These are phyloP conservation scores for Lepidurus arcticus DNA, from an alignment of 1,140 invertebrate species.

Conservation along the genomic window DNA sequence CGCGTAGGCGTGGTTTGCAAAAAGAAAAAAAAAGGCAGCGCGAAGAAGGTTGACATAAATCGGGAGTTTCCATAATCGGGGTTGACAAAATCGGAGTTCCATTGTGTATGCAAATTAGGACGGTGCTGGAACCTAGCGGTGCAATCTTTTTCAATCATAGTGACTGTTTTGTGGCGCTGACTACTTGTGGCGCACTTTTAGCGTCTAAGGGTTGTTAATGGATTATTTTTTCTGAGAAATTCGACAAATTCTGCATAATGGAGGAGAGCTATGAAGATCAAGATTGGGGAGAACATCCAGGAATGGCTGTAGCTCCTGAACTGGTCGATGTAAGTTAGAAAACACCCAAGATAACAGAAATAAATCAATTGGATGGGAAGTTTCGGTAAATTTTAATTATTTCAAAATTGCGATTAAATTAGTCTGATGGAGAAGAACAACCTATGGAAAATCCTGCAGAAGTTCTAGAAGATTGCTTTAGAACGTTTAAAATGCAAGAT, in stretches of 20 bases:
- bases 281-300: slow-evolving; percentile 32
- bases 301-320: slow-evolving; percentile 23
- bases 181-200: slow-evolving; percentile 4
- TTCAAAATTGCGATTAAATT: slow-evolving; percentile 10
- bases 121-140: not conserved
- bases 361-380: not conserved
- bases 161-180: not conserved
- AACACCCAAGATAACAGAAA: not conserved
- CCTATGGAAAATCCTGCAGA: slow-evolving; percentile 73
- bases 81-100: no score
- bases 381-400: not conserved
- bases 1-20: no score
- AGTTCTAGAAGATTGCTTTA: slow-evolving; percentile 78
- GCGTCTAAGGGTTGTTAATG: not conserved
- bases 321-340: slow-evolving; percentile 29
- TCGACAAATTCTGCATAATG: slow-evolving; percentile 25
- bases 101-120: no score
- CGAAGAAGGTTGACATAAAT: no score
- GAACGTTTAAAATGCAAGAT: slow-evolving; percentile 84
- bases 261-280: slow-evolving; percentile 31
- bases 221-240: not conserved
- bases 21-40: no score
- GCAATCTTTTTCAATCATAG: not conserved
- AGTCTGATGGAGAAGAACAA: slow-evolving; percentile 58
- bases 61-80: no score